Percentiles rank a stretch among this genome's conserved stretches.
Evolutionary conservation across 2,888 invertebrate genomes (phyloP).

Genomic region (Halictus quadricinctus): DNA sequence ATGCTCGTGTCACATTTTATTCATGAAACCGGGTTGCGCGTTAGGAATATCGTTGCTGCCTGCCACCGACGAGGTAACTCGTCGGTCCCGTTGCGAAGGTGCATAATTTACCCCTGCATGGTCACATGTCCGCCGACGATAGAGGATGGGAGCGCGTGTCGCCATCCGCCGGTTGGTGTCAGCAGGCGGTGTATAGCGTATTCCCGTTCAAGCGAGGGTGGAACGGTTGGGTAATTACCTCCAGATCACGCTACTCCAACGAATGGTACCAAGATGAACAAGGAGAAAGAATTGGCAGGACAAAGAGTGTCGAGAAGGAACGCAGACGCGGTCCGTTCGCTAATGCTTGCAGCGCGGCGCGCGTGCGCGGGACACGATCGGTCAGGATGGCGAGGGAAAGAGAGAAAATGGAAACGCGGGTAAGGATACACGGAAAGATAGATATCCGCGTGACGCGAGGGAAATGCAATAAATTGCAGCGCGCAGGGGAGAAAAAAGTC

Average conservation of each 20-base stretch:
- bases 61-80: too few relatives aligned
- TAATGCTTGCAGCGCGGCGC: slow-evolving; percentile 30
- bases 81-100: neutral
- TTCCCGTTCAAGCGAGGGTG: slow-evolving; percentile 24
- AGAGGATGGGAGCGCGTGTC: slow-evolving; percentile 49
- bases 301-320: slow-evolving; percentile 22
- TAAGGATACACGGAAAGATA: slow-evolving; percentile 10
- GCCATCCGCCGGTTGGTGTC: slow-evolving; percentile 48
- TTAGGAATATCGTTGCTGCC: neutral
- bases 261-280: slow-evolving; percentile 23
- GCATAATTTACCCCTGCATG: slow-evolving; percentile 21
- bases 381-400: slow-evolving; percentile 16
- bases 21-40: neutral
- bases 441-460: neutral
- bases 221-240: slow-evolving; percentile 35
- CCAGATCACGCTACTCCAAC: slow-evolving; percentile 37
- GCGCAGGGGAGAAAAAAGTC: neutral
- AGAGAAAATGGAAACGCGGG: slow-evolving; percentile 24
- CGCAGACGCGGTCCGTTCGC: slow-evolving; percentile 35
- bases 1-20: neutral
- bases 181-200: slow-evolving; percentile 16
- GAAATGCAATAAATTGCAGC: neutral
- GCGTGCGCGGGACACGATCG: slow-evolving; percentile 50
- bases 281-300: slow-evolving; percentile 18
- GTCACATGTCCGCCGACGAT: slow-evolving; percentile 17